These are phyloP conservation scores for Charaxes varanes DNA, from an alignment of 1,140 invertebrate species.

Conservation along the genomic window DNA sequence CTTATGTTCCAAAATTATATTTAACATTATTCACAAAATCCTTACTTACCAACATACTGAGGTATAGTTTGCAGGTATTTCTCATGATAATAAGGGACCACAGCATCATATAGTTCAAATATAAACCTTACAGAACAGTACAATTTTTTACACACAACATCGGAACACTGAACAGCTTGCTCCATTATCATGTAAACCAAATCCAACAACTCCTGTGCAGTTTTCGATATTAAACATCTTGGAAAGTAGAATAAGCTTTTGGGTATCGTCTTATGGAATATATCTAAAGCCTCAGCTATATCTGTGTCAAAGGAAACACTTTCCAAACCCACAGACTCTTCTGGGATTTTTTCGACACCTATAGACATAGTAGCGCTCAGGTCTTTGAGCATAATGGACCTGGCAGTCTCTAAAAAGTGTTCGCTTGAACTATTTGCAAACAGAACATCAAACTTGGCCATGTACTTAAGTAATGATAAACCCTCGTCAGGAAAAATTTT, in stretches of 20 bases:
- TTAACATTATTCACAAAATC: constrained; percentile 3
- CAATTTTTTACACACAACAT: constrained; percentile 77
- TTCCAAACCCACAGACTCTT: constrained; percentile 22
- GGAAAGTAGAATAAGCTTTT: constrained; percentile 67
- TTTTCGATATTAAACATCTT: constrained; percentile 67
- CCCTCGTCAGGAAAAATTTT: constrained; percentile 75
- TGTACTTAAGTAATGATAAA: constrained; percentile 78
- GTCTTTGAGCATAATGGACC: constrained; percentile 86
- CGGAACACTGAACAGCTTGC: constrained; percentile 78
- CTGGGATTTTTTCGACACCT: constrained; percentile 62
- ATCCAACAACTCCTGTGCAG: constrained; percentile 79
- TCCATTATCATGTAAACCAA: constrained; percentile 83
- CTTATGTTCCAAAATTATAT: no score
- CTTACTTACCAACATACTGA: constrained; percentile 84
- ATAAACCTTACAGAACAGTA: constrained; percentile 84
- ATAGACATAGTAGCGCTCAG: constrained; percentile 84
- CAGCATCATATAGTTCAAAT: constrained; percentile 85
- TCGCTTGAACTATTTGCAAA: constrained; percentile 87
- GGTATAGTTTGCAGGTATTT: constrained; percentile 87
- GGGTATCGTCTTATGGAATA: constrained; percentile 55
- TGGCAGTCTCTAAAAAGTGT: constrained; percentile 81
- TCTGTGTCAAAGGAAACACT: constrained; percentile 21
- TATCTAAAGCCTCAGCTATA: constrained; percentile 40
- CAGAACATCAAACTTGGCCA: constrained; percentile 83
- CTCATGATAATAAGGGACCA: constrained; percentile 86